Conservation (phyloP, 2,888 invertebrate species). For the Platycheirus albimanus region DNA sequence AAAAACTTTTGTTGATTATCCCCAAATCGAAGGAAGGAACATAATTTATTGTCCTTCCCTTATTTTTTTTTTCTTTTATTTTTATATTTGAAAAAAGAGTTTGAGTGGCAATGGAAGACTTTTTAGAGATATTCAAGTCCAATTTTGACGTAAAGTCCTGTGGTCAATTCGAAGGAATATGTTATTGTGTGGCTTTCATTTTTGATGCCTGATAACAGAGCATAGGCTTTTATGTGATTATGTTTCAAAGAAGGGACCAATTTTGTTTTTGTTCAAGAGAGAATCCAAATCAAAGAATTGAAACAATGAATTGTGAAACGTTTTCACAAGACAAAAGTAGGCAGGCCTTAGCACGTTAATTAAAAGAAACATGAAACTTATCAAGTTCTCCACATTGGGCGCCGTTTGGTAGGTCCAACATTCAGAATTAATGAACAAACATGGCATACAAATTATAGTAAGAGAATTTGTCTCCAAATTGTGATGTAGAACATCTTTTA, state of each 20-base stretch:
- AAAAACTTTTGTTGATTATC: slow-evolving; percentile 1
- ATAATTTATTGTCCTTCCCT: neutral
- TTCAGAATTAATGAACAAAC: no score
- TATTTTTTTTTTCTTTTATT: neutral
- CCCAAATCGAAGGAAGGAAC: slow-evolving; percentile 18
- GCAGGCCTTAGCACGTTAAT: no score
- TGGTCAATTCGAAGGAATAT: neutral
- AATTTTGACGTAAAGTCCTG: neutral
- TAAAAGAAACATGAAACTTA: no score
- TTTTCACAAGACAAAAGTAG: no score
- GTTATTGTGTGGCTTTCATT: neutral
- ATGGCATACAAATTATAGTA: no score
- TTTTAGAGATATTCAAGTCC: neutral
- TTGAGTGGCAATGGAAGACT: neutral
- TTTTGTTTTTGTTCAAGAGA: neutral
- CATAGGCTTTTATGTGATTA: neutral
- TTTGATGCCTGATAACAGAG: neutral
- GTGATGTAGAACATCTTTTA: no score
- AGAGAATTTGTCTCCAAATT: no score
- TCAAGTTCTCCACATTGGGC: no score
- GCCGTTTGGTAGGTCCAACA: no score
- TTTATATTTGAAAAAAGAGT: neutral
- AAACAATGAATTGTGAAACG: no score
- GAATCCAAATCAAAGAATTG: neutral
- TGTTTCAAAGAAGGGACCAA: neutral